Evolutionary conservation across 2,113 vertebrate species (phyloP).

Genomic region (Passerina amoena): DNA sequence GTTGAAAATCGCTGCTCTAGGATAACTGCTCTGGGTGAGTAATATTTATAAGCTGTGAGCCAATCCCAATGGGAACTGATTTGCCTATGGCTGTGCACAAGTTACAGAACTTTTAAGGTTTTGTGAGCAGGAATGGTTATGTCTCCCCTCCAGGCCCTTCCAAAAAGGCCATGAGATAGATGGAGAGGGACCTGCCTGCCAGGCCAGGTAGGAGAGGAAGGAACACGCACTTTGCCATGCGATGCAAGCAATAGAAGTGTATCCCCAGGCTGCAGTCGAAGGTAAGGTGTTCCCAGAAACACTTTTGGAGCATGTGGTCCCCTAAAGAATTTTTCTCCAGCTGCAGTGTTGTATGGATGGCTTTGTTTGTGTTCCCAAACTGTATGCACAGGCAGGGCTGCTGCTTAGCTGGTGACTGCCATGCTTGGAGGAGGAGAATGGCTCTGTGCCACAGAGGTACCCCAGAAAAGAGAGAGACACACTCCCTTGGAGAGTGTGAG

Average conservation of each 20-base stretch:
- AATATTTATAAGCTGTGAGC: background rate
- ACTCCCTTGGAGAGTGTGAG: background rate
- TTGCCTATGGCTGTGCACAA: background rate
- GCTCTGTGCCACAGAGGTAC: background rate
- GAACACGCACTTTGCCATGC: fast-evolving
- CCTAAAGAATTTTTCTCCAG: background rate
- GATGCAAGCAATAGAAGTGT: background rate
- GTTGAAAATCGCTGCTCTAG: background rate
- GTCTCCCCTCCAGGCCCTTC: background rate
- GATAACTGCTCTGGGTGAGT: background rate
- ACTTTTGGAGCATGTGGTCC: background rate
- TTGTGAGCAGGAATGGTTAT: fast-evolving
- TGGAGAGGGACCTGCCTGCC: background rate
- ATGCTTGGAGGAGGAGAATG: background rate
- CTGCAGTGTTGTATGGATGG: background rate
- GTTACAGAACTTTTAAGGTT: background rate
- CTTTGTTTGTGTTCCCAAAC: background rate
- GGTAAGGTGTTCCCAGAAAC: background rate
- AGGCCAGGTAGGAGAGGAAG: background rate
- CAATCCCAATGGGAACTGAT: background rate
- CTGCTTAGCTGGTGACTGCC: background rate
- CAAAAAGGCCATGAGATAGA: fast-evolving
- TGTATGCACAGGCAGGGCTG: background rate
- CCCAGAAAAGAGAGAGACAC: background rate
- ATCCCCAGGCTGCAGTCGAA: background rate